phyloP scores from a whole-genome alignment of 2,113 vertebrate species.

The Pontoporia blainvillei region DNA sequence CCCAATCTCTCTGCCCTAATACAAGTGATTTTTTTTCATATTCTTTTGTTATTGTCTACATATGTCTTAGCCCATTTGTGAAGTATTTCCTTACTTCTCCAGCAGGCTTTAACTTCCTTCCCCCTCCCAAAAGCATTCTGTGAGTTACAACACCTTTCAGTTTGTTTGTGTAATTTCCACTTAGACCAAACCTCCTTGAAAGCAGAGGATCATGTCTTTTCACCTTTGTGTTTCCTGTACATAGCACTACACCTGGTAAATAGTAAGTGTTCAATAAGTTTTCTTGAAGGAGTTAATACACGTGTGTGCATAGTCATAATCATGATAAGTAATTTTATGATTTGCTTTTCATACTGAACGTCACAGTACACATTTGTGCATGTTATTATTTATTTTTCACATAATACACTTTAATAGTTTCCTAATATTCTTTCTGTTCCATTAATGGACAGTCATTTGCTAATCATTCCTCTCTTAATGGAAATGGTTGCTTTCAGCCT shows the following conservation, averaged over 20 bases:
- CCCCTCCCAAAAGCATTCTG: not conserved
- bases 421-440: not conserved
- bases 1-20: not conserved
- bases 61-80: not conserved
- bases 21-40: not conserved
- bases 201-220: not conserved
- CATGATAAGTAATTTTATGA: not conserved
- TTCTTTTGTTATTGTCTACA: not conserved
- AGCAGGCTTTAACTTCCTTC: not conserved
- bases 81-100: not conserved
- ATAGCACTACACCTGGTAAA: not conserved
- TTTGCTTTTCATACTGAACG: not conserved
- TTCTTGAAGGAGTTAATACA: not conserved
- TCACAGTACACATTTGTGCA: not conserved
- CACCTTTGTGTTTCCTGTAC: not conserved
- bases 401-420: not conserved
- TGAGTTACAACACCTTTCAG: not conserved
- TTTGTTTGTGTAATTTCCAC: not conserved
- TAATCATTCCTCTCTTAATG: slow-evolving; percentile 10
- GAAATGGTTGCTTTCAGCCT: not conserved
- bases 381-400: slow-evolving; percentile 11
- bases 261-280: not conserved
- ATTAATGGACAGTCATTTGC: not conserved
- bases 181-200: not conserved
- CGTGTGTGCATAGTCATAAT: not conserved